Evolutionary conservation across 2,888 invertebrate species (phyloP).

Genomic region (Melinopterus prodromus): DNA sequence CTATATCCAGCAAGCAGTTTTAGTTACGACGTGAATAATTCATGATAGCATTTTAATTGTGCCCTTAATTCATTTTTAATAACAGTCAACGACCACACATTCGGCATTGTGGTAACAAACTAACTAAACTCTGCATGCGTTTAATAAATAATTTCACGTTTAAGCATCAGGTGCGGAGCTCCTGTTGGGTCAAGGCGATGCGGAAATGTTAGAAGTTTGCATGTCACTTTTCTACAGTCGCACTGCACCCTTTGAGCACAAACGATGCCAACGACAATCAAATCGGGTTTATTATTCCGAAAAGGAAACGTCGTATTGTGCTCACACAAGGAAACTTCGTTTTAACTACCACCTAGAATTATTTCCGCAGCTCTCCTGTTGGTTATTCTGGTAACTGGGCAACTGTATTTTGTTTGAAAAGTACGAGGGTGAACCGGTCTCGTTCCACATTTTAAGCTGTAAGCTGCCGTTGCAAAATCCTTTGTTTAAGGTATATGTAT

Average conservation of each 20-base stretch:
- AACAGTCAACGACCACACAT: neutral
- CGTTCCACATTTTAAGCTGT: constrained; percentile 4
- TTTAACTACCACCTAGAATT: no score
- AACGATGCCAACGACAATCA: neutral
- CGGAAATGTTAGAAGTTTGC: neutral
- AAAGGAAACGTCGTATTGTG: neutral
- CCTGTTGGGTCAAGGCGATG: neutral
- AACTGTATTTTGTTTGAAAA: neutral
- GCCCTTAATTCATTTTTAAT: neutral
- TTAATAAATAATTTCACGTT: neutral
- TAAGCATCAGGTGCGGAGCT: neutral
- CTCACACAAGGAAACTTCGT: neutral
- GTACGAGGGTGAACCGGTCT: neutral
- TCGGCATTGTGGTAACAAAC: neutral
- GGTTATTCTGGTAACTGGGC: neutral
- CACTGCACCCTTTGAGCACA: neutral
- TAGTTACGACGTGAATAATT: neutral
- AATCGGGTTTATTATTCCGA: neutral
- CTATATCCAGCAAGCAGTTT: no score
- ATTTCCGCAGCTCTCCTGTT: neutral
- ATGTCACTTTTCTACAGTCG: neutral
- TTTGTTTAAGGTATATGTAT: neutral
- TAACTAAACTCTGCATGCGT: neutral
- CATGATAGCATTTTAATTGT: neutral
- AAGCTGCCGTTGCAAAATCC: neutral